These are phyloP conservation scores for Drosophila insularis DNA, from an alignment of 1,140 invertebrate species.

Conservation along the genomic window DNA sequence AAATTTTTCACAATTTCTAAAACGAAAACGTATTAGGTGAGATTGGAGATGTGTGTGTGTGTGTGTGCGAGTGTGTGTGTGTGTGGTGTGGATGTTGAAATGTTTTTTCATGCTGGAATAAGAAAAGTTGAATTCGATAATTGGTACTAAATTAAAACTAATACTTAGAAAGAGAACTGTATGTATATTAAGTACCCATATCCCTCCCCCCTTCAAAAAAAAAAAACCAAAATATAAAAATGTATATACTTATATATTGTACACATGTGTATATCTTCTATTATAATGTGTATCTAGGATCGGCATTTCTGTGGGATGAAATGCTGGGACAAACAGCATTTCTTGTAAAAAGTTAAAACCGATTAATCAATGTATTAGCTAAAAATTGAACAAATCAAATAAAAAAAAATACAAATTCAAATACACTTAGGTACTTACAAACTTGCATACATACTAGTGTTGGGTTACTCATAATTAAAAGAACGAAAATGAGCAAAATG, in stretches of 20 bases:
- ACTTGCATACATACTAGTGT: slow-evolving; percentile 16
- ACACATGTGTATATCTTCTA: background rate
- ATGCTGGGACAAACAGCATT: slow-evolving; percentile 45
- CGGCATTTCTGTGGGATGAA: background rate
- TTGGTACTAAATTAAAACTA: background rate
- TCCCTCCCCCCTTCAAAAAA: background rate
- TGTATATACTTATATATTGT: slow-evolving; percentile 6
- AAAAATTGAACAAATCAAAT: slow-evolving; percentile 66
- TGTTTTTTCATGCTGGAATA: background rate
- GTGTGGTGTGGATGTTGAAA: background rate
- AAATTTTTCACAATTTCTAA: background rate
- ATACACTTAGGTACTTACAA: slow-evolving; percentile 43
- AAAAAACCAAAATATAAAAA: background rate
- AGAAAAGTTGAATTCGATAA: background rate
- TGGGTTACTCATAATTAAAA: too few relatives aligned
- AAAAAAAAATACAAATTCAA: slow-evolving; percentile 60
- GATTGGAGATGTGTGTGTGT: too few relatives aligned
- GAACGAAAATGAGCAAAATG: too few relatives aligned
- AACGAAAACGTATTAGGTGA: background rate
- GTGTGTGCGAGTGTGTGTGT: background rate
- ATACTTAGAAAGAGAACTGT: background rate
- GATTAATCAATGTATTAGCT: slow-evolving; percentile 73
- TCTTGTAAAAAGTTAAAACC: slow-evolving; percentile 70
- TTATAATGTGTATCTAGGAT: background rate
- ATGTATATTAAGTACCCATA: slow-evolving; percentile 7